Evolutionary conservation across 2,888 invertebrate genomes (phyloP).

Genomic region (Euzophera pinguis): DNA sequence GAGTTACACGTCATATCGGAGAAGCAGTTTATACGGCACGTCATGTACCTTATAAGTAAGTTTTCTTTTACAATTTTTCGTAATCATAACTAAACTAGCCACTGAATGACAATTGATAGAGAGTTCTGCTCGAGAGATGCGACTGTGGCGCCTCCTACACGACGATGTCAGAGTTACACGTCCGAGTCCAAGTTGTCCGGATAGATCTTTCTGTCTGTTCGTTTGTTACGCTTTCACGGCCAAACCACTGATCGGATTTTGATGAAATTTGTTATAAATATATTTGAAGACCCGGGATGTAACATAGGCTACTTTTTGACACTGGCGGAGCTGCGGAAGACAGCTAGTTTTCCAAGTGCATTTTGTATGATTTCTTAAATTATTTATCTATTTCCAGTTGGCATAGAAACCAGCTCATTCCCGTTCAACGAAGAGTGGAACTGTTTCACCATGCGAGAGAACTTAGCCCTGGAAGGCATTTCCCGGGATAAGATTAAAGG

Average conservation of each 20-base stretch:
- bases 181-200: too few species aligned
- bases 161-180: slow-evolving; percentile 39
- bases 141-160: slow-evolving; percentile 56
- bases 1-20: slow-evolving; percentile 56
- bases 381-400: slow-evolving; percentile 74
- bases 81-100: too few species aligned
- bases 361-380: too few species aligned
- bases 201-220: too few species aligned
- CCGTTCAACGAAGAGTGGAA: slow-evolving; percentile 55
- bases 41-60: slow-evolving; percentile 73
- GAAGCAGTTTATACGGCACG: slow-evolving; percentile 65
- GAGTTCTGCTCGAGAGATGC: slow-evolving; percentile 55
- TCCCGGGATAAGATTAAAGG: slow-evolving; percentile 62
- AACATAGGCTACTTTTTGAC: too few species aligned
- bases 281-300: too few species aligned
- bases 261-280: too few species aligned
- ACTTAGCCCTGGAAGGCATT: slow-evolving; percentile 68
- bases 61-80: too few species aligned
- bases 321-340: too few species aligned
- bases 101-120: slow-evolving; percentile 24
- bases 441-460: slow-evolving; percentile 63
- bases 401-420: slow-evolving; percentile 79
- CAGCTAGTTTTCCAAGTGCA: too few species aligned
- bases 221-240: too few species aligned
- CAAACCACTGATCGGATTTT: too few species aligned